phyloP scores from a whole-genome alignment of 2,797 vertebrate genomes.

The Periparus ater region DNA sequence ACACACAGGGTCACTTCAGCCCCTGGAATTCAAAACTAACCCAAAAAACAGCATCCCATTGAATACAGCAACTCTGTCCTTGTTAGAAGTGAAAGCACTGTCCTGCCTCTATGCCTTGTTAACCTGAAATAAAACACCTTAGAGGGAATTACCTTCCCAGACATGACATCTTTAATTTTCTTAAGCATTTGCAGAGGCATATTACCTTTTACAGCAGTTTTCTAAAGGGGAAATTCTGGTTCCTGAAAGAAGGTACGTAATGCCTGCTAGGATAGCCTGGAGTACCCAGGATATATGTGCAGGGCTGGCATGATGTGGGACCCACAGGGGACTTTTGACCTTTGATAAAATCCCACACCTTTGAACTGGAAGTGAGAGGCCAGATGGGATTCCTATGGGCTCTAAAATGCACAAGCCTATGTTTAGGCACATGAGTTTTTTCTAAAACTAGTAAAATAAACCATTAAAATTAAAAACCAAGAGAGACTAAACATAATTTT shows the following conservation, averaged over 20 bases:
- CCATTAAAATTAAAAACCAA: background rate
- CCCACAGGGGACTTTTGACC: background rate
- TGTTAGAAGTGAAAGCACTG: background rate
- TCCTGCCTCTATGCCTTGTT: background rate
- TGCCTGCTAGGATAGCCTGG: background rate
- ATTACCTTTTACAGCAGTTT: background rate
- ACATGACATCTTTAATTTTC: background rate
- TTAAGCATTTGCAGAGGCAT: background rate
- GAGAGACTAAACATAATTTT: background rate
- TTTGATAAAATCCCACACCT: background rate
- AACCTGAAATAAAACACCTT: slow-evolving; percentile 24
- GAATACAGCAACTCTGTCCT: background rate
- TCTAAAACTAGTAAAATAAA: background rate
- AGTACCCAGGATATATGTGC: background rate
- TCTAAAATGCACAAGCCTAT: background rate
- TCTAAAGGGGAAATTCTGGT: background rate
- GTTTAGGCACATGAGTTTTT: background rate
- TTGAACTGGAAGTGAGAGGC: background rate
- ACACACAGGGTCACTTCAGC: background rate
- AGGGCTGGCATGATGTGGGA: background rate
- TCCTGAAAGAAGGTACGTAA: background rate
- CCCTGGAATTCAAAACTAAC: background rate
- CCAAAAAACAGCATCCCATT: background rate
- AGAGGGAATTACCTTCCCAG: background rate
- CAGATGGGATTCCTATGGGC: background rate